Evolutionary conservation across 2,888 invertebrate species (phyloP).

Genomic region (Mythimna loreyi): DNA sequence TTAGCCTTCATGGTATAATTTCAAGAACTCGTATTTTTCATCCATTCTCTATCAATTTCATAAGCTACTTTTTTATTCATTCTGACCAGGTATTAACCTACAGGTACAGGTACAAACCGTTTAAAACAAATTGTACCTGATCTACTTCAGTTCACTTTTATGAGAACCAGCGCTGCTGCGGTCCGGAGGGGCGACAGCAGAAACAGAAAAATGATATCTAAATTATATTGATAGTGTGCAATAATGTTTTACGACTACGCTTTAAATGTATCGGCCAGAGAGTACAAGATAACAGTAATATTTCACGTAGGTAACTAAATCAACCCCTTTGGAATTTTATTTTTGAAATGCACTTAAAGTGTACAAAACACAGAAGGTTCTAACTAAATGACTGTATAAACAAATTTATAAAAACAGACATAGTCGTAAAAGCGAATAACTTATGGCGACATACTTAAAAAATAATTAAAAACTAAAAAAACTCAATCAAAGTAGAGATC

Average conservation of each 20-base stretch:
- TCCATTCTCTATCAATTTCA: not conserved
- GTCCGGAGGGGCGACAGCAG: slow-evolving; percentile 73
- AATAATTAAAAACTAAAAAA: slow-evolving; percentile 28
- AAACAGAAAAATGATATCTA: slow-evolving; percentile 48
- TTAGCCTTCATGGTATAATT: not conserved
- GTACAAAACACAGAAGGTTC: not conserved
- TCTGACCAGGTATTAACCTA: slow-evolving; percentile 1
- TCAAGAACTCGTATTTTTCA: not conserved
- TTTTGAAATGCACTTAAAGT: not conserved
- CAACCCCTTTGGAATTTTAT: not conserved
- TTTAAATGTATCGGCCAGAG: not conserved
- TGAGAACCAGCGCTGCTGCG: slow-evolving; percentile 67
- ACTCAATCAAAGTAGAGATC: slow-evolving; percentile 34
- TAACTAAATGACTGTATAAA: not conserved
- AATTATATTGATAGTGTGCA: slow-evolving; percentile 47
- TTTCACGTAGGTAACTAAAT: not conserved
- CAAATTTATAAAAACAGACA: not conserved
- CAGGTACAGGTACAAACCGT: slow-evolving; percentile 6
- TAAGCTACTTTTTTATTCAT: not conserved
- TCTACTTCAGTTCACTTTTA: slow-evolving; percentile 1
- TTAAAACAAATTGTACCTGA: slow-evolving; percentile 13
- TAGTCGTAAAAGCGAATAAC: slow-evolving; percentile 44
- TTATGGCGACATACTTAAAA: slow-evolving; percentile 8
- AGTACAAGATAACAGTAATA: not conserved
- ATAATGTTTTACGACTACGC: slow-evolving; percentile 39